Base-by-base conservation (phyloP, 2,113 vertebrate species). In the Perognathus longimembris region DNA sequence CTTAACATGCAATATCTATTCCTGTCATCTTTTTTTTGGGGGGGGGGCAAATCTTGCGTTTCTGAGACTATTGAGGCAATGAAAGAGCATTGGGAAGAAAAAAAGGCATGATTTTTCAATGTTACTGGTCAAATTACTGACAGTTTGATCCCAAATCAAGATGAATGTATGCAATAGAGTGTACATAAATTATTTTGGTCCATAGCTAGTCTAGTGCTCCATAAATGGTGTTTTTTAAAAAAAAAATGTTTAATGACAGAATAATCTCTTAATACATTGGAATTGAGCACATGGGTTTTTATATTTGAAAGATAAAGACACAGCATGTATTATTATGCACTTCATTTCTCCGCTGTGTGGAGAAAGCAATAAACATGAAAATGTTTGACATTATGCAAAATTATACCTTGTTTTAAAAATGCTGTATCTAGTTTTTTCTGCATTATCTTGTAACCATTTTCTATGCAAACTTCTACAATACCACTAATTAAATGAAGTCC, bases 281-380 rank as follows among this genome's bases (percentile, higher is more conserved):
- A 96, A 94, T 97, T 95, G 95, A 98, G 94, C 97, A 95, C 89
- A 73, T 98, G 97, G 98, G 97, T 96, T 97, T 98, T 98, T 97
- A 97, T 98, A 97, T 96, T 92, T 96, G 64, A 96, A 95, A 97
- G 97, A 88, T 1, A 89, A 85, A 95, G 97, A 96, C 98, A 98
- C 98, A 98, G 97, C 98, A 98, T 98, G 98, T 98, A 98, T 97
- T 98, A 97, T 97, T 98, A 99, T 99, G 98, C 98, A 99, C 98
- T 98, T 98, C 97, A 97, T 98, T 98, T 98, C 98, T 98, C 98
- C 98, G 98, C 98, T 98, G 98, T 98, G 98, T 98, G 98, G 98
- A 98, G 98, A 98, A 98, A 98, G 98, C 98, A 98, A 97, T 98
- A 98, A 98, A 98, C 97, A 95, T 75, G 90, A 98, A 97, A 98